Conservation (phyloP, 2,113 vertebrate species). For the Tiliqua scincoides region DNA sequence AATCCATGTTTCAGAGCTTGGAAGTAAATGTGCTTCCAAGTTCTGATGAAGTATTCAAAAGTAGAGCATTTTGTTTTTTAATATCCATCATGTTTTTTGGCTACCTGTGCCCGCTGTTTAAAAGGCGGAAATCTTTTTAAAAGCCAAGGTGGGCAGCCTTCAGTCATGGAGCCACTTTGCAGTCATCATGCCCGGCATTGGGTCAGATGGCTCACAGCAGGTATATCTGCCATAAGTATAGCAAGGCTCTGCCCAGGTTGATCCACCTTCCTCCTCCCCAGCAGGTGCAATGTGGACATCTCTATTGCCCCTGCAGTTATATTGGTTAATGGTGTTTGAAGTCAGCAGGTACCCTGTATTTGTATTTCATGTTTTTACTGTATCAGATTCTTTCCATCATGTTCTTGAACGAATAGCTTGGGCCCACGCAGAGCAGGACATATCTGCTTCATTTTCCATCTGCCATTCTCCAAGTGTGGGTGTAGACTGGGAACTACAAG, state of each 20-base stretch:
- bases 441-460: background rate
- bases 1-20: slow-evolving; percentile 31
- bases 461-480: background rate
- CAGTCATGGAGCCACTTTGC: background rate
- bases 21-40: slow-evolving; percentile 30
- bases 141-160: background rate
- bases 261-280: background rate
- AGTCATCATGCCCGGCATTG: too few species aligned
- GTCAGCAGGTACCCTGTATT: background rate
- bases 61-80: slow-evolving; percentile 23
- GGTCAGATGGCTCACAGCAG: background rate
- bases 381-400: background rate
- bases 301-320: background rate
- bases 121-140: slow-evolving; percentile 16
- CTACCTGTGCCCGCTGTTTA: background rate
- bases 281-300: background rate
- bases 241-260: background rate
- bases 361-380: background rate
- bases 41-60: slow-evolving; percentile 30
- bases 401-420: background rate
- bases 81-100: slow-evolving; percentile 18
- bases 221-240: background rate
- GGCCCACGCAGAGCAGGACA: background rate
- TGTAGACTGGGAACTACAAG: background rate
- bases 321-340: background rate